phyloP scores from a whole-genome alignment of 2,797 vertebrate species.

The Coreius guichenoti region DNA sequence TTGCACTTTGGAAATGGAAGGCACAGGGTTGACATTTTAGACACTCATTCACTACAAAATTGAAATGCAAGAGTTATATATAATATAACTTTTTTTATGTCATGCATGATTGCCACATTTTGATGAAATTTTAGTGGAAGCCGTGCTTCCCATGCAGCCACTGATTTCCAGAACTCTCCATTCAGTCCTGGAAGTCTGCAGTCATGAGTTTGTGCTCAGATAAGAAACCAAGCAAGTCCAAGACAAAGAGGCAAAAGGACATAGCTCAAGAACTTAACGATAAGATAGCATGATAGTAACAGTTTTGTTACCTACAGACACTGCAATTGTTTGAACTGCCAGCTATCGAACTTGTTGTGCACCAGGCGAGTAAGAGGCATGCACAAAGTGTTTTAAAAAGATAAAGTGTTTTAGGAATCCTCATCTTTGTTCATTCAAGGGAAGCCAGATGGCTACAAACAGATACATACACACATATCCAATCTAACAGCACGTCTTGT shows the following conservation, averaged over 20 bases:
- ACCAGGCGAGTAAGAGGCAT: neutral
- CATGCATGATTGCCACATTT: neutral
- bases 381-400: conserved; percentile 25
- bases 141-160: neutral
- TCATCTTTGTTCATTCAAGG: conserved; percentile 32
- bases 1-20: neutral
- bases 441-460: conserved; percentile 48
- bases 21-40: neutral
- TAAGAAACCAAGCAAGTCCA: conserved; percentile 14
- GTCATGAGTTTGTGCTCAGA: conserved; percentile 17
- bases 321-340: conserved; percentile 64
- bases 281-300: conserved; percentile 12
- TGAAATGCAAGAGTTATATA: neutral
- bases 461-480: conserved; percentile 47
- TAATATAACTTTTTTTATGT: neutral
- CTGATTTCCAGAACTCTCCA: neutral
- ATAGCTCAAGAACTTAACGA: conserved; percentile 31
- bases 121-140: neutral
- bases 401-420: conserved; percentile 19
- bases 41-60: neutral
- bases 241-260: conserved; percentile 34
- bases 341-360: conserved; percentile 53
- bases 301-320: conserved; percentile 30
- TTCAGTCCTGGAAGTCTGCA: conserved; percentile 28
- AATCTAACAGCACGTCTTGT: conserved; percentile 37